Evolutionary conservation across 1,140 invertebrate genomes (phyloP).

Genomic region (Frieseomelitta varia): DNA sequence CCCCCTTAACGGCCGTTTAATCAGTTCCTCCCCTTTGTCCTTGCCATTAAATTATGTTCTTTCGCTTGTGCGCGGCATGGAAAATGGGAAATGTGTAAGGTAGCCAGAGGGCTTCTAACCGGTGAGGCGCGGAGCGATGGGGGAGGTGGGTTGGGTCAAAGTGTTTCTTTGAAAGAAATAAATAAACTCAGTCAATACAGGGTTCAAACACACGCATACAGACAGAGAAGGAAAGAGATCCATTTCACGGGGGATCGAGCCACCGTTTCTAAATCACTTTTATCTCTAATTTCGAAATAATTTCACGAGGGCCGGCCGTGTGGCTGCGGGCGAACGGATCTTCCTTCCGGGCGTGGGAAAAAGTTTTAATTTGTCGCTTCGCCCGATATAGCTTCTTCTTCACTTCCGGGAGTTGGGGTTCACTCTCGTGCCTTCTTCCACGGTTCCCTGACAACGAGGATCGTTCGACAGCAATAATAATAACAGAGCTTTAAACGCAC

Average conservation of each 20-base stretch:
- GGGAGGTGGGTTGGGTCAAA: neutral
- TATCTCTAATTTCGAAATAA: slow-evolving; percentile 39
- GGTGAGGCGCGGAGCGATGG: too few relatives aligned
- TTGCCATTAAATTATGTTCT: slow-evolving; percentile 19
- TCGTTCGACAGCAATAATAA: too few relatives aligned
- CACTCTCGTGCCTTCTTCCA: neutral
- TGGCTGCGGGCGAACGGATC: neutral
- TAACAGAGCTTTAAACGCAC: too few relatives aligned
- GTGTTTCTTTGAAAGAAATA: slow-evolving; percentile 25
- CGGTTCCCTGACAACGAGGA: too few relatives aligned
- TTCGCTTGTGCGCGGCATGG: neutral
- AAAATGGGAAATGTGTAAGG: neutral
- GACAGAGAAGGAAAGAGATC: neutral
- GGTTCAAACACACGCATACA: neutral
- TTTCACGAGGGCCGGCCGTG: neutral
- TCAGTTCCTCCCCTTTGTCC: neutral
- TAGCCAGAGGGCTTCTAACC: neutral
- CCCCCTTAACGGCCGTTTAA: slow-evolving; percentile 27
- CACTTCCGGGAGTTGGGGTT: neutral
- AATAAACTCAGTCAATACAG: neutral
- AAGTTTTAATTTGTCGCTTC: slow-evolving; percentile 18
- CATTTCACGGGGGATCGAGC: slow-evolving; percentile 29
- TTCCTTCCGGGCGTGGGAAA: neutral
- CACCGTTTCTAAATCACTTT: slow-evolving; percentile 31
- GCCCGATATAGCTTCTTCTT: neutral